Percentiles rank a stretch among this genome's conserved stretches.
Conservation (phyloP, 2,113 vertebrate species). For the Cheirogaleus medius region DNA sequence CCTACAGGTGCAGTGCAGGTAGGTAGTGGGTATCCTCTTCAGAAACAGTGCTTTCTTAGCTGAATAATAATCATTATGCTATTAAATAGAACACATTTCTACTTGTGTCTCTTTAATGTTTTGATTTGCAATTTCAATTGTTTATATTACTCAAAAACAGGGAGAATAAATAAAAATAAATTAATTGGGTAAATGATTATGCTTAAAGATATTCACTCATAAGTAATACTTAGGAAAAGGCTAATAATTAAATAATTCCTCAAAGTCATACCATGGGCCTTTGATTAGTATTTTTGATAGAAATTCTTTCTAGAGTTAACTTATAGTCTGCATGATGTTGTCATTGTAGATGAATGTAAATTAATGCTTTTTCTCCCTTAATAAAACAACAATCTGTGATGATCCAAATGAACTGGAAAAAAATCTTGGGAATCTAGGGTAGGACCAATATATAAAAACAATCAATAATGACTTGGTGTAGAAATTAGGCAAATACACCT, state of each 20-base stretch:
- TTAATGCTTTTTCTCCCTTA: neutral
- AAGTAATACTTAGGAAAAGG: neutral
- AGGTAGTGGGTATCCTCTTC: neutral
- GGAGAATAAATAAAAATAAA: neutral
- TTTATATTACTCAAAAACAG: neutral
- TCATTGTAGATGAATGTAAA: neutral
- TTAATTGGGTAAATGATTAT: neutral
- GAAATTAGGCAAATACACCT: neutral
- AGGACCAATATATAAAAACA: neutral
- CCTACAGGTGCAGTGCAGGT: neutral
- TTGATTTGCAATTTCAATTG: neutral
- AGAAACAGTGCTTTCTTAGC: neutral
- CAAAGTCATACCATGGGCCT: neutral
- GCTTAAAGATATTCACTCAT: neutral
- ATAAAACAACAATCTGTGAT: neutral
- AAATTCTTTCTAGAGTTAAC: neutral
- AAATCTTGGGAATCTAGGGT: neutral
- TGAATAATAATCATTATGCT: neutral
- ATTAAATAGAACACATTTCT: neutral
- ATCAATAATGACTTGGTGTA: neutral
- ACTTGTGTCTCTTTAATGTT: neutral
- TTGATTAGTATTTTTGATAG: neutral
- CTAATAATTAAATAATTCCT: neutral
- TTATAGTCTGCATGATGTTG: neutral
- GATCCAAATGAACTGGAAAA: neutral